These are phyloP conservation scores for Ophion costatus DNA, from an alignment of 2,888 invertebrate genomes.

Conservation along the genomic window DNA sequence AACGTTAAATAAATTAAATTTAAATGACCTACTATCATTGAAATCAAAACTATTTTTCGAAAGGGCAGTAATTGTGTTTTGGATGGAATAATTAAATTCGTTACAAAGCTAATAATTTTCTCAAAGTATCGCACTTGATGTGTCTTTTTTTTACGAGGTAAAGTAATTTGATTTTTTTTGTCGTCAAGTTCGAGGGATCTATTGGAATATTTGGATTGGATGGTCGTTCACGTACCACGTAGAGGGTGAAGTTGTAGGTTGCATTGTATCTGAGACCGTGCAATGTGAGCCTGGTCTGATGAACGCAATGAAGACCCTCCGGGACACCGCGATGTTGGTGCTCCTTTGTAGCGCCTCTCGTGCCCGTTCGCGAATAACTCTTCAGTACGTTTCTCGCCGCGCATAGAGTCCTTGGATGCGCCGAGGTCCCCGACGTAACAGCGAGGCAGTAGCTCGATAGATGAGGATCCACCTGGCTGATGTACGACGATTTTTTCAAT, in stretches of 20 bases:
- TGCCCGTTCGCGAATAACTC: conserved; percentile 70
- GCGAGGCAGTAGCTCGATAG: conserved; percentile 81
- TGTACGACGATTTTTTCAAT: background rate
- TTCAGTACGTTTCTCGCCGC: conserved; percentile 79
- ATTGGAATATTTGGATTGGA: background rate
- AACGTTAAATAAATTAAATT: no score
- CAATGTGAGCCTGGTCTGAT: conserved; percentile 80
- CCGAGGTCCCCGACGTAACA: conserved; percentile 79
- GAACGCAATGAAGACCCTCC: conserved; percentile 81
- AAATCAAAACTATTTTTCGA: no score
- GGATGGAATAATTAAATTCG: no score
- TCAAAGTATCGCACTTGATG: no score
- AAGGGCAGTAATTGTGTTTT: no score
- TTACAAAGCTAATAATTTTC: no score
- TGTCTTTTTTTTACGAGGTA: no score
- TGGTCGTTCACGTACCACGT: conserved; percentile 74
- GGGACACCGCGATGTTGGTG: conserved; percentile 75
- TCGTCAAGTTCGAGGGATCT: background rate
- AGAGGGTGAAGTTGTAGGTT: conserved; percentile 82
- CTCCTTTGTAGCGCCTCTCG: conserved; percentile 69
- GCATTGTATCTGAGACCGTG: conserved; percentile 81
- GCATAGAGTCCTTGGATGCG: conserved; percentile 81
- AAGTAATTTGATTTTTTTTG: no score
- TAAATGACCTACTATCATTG: no score
- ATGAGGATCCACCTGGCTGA: conserved; percentile 79